Evolutionary conservation across 1,140 invertebrate species (phyloP), one percentile per base, ranked within the genome.

Genomic region (Metaphire vulgaris): DNA sequence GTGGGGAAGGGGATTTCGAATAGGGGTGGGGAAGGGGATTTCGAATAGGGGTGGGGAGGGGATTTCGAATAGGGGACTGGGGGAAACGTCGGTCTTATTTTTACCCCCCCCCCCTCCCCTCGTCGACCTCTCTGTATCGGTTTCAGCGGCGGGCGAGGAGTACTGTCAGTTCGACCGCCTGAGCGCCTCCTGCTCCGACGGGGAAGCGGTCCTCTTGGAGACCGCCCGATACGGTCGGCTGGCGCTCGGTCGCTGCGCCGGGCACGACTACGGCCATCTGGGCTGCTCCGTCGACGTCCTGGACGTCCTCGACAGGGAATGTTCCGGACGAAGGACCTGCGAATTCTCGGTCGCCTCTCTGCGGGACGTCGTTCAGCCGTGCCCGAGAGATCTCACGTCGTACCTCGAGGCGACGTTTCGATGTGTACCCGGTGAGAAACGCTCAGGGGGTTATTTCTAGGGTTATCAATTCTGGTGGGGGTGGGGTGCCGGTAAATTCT

Each of bases 231-330:
- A 74, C 41, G 72, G 72, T 14, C 33, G 72, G 28, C 34, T 74
- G 72, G n/a, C 33, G 33, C 29, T 28, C 26, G 72, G 75, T 68
- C n/a, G 65, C n/a, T 33, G 75, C 69, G 16, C 28, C 26, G 75
- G 72, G 68, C 74, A 71, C n/a, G 67, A 76, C 74, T 69, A 76
- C 77, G 69, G 69, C 26, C 69, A 71, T 1, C 71, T 66, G 69
- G 71, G 64, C 77, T 79, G 72, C 79, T 74, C 41, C 76, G 78
- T 69, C 74, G 79, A 75, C 70, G 72, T 75, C 32, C 32, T 66
- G 56, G 71, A 21, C 71, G 73, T 71, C 74, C 72, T 78, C 71
- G 76, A 77, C 66, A 65, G 32, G 56, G 28, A 56, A 64, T 77
- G 76, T 41, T 74, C 70, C 29, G 76, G 76, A 30, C 33, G 71